Evolutionary conservation across 2,113 vertebrate genomes (phyloP).

Genomic region (Trematocara zebra): DNA sequence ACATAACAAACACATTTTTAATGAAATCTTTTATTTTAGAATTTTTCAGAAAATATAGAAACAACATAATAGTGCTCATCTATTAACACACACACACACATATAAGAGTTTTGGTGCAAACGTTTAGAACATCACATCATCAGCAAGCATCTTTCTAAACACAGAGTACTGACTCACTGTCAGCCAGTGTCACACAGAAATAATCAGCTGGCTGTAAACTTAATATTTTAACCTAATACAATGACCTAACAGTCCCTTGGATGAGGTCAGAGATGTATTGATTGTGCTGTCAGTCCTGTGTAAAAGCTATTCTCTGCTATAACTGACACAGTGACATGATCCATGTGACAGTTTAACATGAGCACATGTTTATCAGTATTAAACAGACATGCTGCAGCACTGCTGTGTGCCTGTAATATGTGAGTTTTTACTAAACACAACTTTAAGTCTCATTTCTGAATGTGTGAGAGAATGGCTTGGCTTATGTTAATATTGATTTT

Average conservation of each 20-base stretch:
- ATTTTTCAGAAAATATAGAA: neutral
- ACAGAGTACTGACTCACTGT: too few species aligned
- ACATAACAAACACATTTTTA: neutral
- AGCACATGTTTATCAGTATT: neutral
- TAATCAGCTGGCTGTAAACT: neutral
- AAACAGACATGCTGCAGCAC: neutral
- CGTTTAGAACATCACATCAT: too few species aligned
- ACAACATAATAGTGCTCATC: neutral
- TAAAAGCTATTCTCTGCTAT: constrained; percentile 11
- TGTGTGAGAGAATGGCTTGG: neutral
- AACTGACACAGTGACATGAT: constrained; percentile 9
- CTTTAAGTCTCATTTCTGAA: neutral
- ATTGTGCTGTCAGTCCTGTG: constrained; percentile 46
- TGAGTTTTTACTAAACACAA: neutral
- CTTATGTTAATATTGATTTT: constrained; percentile 6
- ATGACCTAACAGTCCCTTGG: constrained; percentile 5
- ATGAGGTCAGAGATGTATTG: constrained; percentile 19
- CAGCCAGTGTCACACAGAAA: neutral
- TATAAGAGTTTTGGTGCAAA: too few species aligned
- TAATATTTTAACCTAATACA: too few species aligned
- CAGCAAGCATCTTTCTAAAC: too few species aligned
- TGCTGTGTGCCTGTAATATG: neutral
- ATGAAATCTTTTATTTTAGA: neutral
- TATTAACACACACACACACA: neutral
- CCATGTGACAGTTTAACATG: constrained; percentile 34